Evolutionary conservation across 2,797 vertebrate genomes (phyloP), one percentile per base, ranked within the genome.

Genomic region (Aphelocoma californica): DNA sequence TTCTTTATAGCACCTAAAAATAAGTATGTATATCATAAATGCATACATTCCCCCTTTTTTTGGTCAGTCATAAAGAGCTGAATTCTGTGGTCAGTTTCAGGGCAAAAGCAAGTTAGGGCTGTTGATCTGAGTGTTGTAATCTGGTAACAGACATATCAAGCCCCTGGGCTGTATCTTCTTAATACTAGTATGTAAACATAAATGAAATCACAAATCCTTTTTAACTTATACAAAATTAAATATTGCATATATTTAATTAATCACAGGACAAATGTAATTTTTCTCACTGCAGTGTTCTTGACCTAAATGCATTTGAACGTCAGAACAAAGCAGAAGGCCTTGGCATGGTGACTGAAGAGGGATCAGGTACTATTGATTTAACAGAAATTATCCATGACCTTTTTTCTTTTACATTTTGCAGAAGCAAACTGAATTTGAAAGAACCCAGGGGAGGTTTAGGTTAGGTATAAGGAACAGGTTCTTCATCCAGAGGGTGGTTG

Each of bases 251-350:
- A 62, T 90, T 70, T 60, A 85, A 58, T 70, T 93, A 88, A 70
- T 85, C 69, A 78, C 26, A 47, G 34, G 38, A 72, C 12, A 70
- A 77, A 91, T 70, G 31, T 32, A 3, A 26, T 81, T 80, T 94
- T 94, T 96, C 57, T 95, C 38, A 71, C 96, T 95, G 14, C 96
- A 99, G 99, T 90, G 99, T 99, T 96, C 98, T 99, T 86, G 99
- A 99, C 94, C 98, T 99, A 69, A 99, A 99, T 93, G 99, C 99
- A 2, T 99, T 99, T 91, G 99, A 99, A 97, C 98, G 99, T 72
- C 99, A 99, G 96, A 99, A 99, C 97, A 99, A 99, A 98, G 99
- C 99, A 14, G 99, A 99, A 96, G 99, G 99, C 65, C 98, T 99
- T 83, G 99, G 99, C 17, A 99, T 99, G 99, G 99, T 99, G 95